Evolutionary conservation across 2,113 vertebrate genomes (phyloP), one percentile per base, ranked within the genome.

Genomic region (Helogale parvula): DNA sequence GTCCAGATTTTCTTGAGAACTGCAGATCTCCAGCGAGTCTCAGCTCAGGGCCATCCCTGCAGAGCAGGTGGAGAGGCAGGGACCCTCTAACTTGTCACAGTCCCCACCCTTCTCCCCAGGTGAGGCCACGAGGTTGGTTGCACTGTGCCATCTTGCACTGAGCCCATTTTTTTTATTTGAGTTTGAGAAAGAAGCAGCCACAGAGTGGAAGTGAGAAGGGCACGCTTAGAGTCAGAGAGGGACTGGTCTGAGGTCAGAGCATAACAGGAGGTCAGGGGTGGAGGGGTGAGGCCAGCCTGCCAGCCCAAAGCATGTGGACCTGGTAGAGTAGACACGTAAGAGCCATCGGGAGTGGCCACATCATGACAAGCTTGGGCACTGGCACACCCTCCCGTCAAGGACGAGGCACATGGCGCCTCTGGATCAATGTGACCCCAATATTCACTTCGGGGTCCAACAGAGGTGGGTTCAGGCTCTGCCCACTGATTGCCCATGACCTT

Each of bases 361-460:
- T 0, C 3, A 3, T 5, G 68, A 33, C 7, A 16, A 54, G 65
- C 50, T 21, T 3, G 47, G 33, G 5, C 3, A 0, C 6, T 5
- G 14, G 71, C 52, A 33, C 60, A 66, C 16, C 38, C 33, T 47
- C 50, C 0, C 7, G 33, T 3, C 33, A 7, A 45, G 38, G 72
- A 4, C 15, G 9, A 88, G 21, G 25, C 17, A 29, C 35, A 5
- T 2, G 6, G 6, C 0, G 11, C 6, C 63, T 19, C 45, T 21
- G 52, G 50, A 16, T 47, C 38, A 14, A 13, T 1, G 35, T 27
- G 38, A 69, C 23, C 47, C 65, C 65, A 33, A 4, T 8, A 38
- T 45, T 27, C 27, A 41, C 33, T n/a, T 15, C 19, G 17, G 38
- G 54, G 47, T 45, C 16, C n/a, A 45, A 50, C 19, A 11, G 71